A percentile compares a stretch with the other conserved stretches of the same genome.
Conservation (phyloP, 2,888 invertebrate genomes). For the Eustalomyia histrio region DNA sequence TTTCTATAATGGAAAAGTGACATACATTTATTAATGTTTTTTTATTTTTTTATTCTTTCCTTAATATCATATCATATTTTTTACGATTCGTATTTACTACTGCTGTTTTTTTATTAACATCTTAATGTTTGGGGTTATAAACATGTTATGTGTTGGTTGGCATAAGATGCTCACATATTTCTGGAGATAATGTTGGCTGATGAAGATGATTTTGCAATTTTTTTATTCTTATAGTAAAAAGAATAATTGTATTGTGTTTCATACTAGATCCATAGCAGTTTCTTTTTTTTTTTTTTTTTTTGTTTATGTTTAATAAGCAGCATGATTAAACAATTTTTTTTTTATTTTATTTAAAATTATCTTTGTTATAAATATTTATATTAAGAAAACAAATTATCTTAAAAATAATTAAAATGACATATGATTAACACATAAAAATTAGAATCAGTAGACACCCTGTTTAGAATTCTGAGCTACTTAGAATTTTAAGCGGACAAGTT, state of each 20-base stretch:
- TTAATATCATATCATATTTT: not conserved
- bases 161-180: not conserved
- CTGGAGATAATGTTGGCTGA: not conserved
- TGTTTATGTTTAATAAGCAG: conserved; percentile 1
- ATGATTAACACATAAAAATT: not conserved
- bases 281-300: not conserved
- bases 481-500: too few relatives aligned
- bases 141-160: not conserved
- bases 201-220: conserved; percentile 27
- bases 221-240: not conserved
- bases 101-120: not conserved
- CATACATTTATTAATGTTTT: conserved; percentile 5
- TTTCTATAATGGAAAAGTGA: conserved; percentile 15
- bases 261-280: conserved; percentile 32
- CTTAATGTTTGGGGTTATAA: conserved; percentile 4
- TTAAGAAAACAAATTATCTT: conserved; percentile 12
- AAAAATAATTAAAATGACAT: not conserved
- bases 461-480: too few relatives aligned
- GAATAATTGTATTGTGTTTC: not conserved
- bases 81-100: not conserved
- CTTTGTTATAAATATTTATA: conserved; percentile 18
- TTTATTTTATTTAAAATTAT: not conserved
- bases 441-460: too few relatives aligned
- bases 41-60: not conserved
- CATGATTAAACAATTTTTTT: conserved; percentile 30